Percentiles rank a stretch among this genome's conserved stretches.
Conservation (phyloP, 2,113 vertebrate species). For the Atherinomorus stipes region DNA sequence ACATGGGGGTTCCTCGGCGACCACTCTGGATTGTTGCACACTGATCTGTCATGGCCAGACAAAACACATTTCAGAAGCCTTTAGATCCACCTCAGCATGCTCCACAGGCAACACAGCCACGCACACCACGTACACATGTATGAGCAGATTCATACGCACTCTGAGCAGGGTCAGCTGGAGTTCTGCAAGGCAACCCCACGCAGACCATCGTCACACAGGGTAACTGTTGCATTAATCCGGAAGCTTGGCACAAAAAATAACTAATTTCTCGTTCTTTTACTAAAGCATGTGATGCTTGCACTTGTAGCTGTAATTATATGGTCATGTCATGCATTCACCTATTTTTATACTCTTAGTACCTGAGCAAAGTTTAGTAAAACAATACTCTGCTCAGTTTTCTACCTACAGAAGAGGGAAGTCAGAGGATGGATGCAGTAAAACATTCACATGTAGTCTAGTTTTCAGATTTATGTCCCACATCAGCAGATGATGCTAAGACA, state of each 20-base stretch:
- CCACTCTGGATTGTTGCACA: constrained; percentile 54
- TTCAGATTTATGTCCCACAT: no score
- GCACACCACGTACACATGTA: constrained; percentile 31
- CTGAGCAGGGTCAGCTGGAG: constrained; percentile 51
- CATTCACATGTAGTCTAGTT: no score
- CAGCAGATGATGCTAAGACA: no score
- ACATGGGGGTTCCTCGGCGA: constrained; percentile 37
- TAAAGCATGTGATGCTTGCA: no score
- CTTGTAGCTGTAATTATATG: no score
- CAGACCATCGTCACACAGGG: constrained; percentile 13
- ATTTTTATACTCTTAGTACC: no score
- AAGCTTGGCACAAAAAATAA: background rate
- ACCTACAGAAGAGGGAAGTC: no score
- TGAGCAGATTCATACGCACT: constrained; percentile 38
- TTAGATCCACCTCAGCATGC: constrained; percentile 62
- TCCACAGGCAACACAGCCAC: constrained; percentile 49
- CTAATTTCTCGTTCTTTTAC: no score
- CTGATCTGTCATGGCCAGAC: constrained; percentile 71
- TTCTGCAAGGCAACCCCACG: constrained; percentile 27
- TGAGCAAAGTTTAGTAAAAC: no score
- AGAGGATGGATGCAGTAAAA: no score
- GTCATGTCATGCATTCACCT: no score
- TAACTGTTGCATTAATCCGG: constrained; percentile 15
- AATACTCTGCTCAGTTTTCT: no score
- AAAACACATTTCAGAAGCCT: constrained; percentile 69